These are phyloP conservation scores for Caretta caretta DNA, from an alignment of 2,113 vertebrate species.

Conservation along the genomic window DNA sequence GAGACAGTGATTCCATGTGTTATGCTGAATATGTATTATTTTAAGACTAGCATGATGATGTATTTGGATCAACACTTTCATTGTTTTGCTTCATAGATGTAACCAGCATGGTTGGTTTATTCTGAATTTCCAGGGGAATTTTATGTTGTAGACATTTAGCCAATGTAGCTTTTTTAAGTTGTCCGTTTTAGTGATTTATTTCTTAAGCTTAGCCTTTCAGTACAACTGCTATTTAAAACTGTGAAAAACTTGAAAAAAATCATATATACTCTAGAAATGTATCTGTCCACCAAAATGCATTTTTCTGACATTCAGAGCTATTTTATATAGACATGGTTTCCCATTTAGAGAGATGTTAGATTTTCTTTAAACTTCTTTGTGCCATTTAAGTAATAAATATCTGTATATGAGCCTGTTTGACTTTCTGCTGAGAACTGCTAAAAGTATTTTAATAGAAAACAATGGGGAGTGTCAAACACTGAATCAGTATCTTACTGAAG, in stretches of 20 bases:
- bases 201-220: conserved; percentile 24
- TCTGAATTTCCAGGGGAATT: conserved; percentile 8
- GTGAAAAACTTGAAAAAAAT: neutral
- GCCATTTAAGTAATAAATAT: conserved; percentile 45
- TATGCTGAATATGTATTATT: conserved; percentile 43
- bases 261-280: conserved; percentile 28
- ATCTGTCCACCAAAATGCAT: neutral
- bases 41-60: conserved; percentile 21
- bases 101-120: conserved; percentile 41
- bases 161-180: neutral
- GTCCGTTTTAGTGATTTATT: conserved; percentile 30
- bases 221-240: conserved; percentile 10
- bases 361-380: conserved; percentile 34
- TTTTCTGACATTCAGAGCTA: conserved; percentile 10
- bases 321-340: neutral
- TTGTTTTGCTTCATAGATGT: neutral
- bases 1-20: neutral
- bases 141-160: neutral
- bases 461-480: conserved; percentile 56
- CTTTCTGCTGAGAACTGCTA: conserved; percentile 59
- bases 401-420: conserved; percentile 24
- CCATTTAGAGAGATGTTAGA: conserved; percentile 34
- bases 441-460: conserved; percentile 68
- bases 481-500: conserved; percentile 13
- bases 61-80: conserved; percentile 29